Evolutionary conservation across 1,140 invertebrate species (phyloP).

Genomic region (Antheraea pernyi): DNA sequence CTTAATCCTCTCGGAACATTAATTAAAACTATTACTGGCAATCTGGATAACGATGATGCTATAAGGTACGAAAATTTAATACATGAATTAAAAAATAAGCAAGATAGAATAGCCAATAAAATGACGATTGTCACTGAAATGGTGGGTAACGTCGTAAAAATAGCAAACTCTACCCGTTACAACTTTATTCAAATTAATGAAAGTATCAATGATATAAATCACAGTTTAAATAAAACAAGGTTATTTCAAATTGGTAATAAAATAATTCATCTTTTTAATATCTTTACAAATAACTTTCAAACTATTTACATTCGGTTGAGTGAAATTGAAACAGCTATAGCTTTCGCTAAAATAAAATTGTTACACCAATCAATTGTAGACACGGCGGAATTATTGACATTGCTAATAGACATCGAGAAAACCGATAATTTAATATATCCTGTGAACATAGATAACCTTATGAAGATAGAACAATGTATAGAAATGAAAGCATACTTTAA

Average conservation of each 20-base stretch:
- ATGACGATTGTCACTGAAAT: slow-evolving; percentile 21
- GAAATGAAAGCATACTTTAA: no score
- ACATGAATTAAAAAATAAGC: slow-evolving; percentile 17
- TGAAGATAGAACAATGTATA: no score
- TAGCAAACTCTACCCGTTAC: slow-evolving; percentile 14
- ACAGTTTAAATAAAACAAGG: slow-evolving; percentile 2
- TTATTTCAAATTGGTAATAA: slow-evolving; percentile 10
- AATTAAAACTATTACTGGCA: slow-evolving; percentile 32
- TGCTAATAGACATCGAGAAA: no score
- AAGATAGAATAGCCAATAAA: slow-evolving; percentile 19
- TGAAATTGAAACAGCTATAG: no score
- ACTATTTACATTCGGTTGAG: no score
- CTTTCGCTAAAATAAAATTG: no score
- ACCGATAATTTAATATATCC: no score
- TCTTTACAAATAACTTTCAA: no score
- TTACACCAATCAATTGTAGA: no score
- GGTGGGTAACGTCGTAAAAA: slow-evolving; percentile 13
- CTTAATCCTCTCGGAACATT: slow-evolving; percentile 29
- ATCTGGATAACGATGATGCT: slow-evolving; percentile 27
- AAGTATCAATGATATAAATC: slow-evolving; percentile 5
- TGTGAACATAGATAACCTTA: no score
- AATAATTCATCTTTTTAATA: no score
- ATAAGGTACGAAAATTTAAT: slow-evolving; percentile 25
- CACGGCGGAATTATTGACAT: no score
- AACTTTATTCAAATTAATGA: slow-evolving; percentile 15